Percentiles rank a stretch among this genome's conserved stretches.
Conservation (phyloP, 1,140 invertebrate species). For the Brachionus manjavacas region DNA sequence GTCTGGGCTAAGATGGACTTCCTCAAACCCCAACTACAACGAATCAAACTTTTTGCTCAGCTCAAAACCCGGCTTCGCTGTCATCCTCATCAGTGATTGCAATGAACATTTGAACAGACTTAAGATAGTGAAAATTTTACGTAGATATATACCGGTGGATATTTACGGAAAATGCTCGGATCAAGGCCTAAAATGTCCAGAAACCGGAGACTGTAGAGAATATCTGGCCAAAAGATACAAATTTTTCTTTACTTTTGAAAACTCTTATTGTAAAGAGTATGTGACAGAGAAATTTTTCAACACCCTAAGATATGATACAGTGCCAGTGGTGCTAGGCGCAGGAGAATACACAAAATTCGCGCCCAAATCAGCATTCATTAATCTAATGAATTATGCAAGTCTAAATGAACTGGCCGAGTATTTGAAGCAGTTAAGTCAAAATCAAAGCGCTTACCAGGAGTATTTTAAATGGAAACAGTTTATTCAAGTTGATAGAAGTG, state of each 20-base stretch:
- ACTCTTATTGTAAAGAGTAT: constrained; percentile 22
- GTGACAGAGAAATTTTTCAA: constrained; percentile 43
- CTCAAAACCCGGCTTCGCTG: not conserved
- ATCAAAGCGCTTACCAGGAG: not conserved
- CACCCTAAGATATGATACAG: constrained; percentile 36
- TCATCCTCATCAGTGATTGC: constrained; percentile 43
- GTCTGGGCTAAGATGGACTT: not conserved
- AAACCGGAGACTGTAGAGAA: not conserved
- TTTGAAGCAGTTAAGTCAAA: constrained; percentile 41
- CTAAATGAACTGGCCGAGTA: constrained; percentile 44
- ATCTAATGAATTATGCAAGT: constrained; percentile 42
- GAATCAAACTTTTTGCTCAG: not conserved
- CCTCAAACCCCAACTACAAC: not conserved
- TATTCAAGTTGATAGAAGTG: not conserved
- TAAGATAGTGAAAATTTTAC: constrained; percentile 44
- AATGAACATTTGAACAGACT: constrained; percentile 28
- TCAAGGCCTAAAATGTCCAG: not conserved
- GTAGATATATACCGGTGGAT: constrained; percentile 48
- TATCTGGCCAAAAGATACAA: constrained; percentile 5
- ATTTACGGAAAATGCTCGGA: constrained; percentile 50
- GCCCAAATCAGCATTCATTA: constrained; percentile 25
- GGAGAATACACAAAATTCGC: not conserved
- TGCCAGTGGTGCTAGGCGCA: constrained; percentile 31
- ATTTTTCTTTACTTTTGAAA: constrained; percentile 35
- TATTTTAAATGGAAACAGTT: constrained; percentile 39